phyloP scores from a whole-genome alignment of 2,888 invertebrate species.

The Syrphus vitripennis region DNA sequence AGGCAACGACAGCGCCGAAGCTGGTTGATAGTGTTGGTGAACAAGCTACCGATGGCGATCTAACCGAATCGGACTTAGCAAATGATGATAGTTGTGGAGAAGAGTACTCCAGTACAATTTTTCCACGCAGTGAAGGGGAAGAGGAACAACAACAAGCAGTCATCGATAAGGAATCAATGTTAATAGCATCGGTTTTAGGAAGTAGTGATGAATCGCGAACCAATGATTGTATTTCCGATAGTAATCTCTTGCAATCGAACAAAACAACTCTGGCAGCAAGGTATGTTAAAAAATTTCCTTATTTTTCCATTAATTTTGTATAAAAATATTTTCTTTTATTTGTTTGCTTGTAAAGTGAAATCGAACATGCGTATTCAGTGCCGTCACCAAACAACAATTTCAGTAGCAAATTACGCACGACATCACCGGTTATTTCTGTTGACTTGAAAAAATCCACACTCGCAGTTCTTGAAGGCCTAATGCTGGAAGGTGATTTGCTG shows the following conservation, averaged over 20 bases:
- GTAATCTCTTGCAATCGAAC: neutral
- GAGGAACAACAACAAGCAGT: neutral
- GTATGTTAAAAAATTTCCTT: neutral
- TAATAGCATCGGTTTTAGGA: neutral
- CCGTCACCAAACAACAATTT: neutral
- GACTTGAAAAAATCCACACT: slow-evolving; percentile 79
- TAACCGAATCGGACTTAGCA: slow-evolving; percentile 42
- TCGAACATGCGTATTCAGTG: slow-evolving; percentile 72
- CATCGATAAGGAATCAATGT: neutral
- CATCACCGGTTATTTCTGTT: slow-evolving; percentile 66
- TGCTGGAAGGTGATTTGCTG: slow-evolving; percentile 95
- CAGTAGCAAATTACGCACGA: neutral
- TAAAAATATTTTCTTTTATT: neutral
- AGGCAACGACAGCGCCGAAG: neutral
- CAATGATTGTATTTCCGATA: neutral
- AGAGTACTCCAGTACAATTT: slow-evolving; percentile 14
- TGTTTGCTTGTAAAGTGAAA: slow-evolving; percentile 52
- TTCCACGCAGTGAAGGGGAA: neutral
- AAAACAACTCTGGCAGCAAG: neutral
- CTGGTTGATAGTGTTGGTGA: neutral
- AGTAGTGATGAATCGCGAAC: slow-evolving; percentile 1
- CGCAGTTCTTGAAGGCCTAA: slow-evolving; percentile 87
- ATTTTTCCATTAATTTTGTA: neutral
- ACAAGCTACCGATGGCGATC: slow-evolving; percentile 35
- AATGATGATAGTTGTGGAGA: slow-evolving; percentile 54